Conservation (phyloP, 35 echinoderm and acorn worm genomes). For the Apostichopus parvimensis region DNA sequence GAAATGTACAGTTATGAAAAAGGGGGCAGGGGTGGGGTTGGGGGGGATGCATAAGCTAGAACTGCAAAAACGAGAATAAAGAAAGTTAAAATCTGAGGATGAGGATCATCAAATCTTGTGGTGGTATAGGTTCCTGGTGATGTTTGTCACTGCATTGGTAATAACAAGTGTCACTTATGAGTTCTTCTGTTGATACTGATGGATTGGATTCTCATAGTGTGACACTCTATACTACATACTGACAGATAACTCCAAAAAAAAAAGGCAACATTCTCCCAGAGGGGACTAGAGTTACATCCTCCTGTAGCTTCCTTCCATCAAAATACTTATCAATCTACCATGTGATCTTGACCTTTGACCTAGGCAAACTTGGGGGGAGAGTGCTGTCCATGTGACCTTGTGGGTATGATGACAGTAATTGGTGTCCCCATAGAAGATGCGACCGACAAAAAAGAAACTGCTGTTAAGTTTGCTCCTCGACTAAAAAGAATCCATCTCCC, state of each 20-base stretch:
- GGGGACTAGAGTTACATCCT: slow-evolving; percentile 35
- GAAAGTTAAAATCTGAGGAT: not conserved
- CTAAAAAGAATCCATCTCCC: too few species aligned
- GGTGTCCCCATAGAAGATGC: not conserved
- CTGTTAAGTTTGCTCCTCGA: too few species aligned
- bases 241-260: not conserved
- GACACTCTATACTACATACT: not conserved
- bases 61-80: not conserved
- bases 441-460: too few species aligned
- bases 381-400: slow-evolving; percentile 15
- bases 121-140: not conserved
- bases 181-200: not conserved
- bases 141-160: not conserved
- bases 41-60: too few species aligned
- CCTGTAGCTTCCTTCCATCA: slow-evolving; percentile 11
- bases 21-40: too few species aligned
- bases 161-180: not conserved
- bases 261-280: not conserved
- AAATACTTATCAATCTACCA: not conserved
- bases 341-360: slow-evolving; percentile 44
- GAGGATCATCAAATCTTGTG: not conserved
- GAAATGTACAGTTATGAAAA: too few species aligned
- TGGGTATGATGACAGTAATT: slow-evolving; percentile 35
- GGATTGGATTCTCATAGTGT: not conserved
- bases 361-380: slow-evolving; percentile 3